Conservation (phyloP, 2,113 vertebrate species). For the Chionodraco myersi region DNA sequence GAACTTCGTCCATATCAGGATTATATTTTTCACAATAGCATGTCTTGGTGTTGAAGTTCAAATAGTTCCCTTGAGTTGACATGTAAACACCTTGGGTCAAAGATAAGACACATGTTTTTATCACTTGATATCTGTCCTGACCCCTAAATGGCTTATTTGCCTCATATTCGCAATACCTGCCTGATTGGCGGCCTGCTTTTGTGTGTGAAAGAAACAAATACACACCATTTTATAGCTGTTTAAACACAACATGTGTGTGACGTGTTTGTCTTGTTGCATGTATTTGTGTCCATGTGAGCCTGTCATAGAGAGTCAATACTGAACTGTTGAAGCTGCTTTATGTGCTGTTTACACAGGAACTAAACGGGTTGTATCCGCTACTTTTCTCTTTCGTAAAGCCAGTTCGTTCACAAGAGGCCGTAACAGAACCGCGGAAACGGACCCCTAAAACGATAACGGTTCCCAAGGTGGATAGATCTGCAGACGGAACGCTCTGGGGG, state of each 20-base stretch:
- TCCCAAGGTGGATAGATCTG: too few relatives aligned
- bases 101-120: slow-evolving; percentile 7
- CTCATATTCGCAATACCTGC: neutral
- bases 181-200: neutral
- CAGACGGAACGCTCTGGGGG: too few relatives aligned
- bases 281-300: neutral
- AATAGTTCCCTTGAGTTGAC: slow-evolving; percentile 15
- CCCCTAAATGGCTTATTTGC: neutral
- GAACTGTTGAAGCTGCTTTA: neutral
- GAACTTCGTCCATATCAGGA: slow-evolving; percentile 6
- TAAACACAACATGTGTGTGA: neutral
- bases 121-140: neutral
- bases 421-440: too few relatives aligned
- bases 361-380: too few relatives aligned
- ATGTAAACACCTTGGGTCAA: slow-evolving; percentile 22
- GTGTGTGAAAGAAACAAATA: neutral
- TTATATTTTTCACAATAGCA: neutral
- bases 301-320: neutral
- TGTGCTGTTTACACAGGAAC: too few relatives aligned
- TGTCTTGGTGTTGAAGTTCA: neutral
- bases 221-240: neutral
- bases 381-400: too few relatives aligned
- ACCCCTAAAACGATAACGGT: too few relatives aligned
- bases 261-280: neutral
- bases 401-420: too few relatives aligned